phyloP scores from a whole-genome alignment of 2,888 invertebrate genomes.

The Prosapia bicincta region DNA sequence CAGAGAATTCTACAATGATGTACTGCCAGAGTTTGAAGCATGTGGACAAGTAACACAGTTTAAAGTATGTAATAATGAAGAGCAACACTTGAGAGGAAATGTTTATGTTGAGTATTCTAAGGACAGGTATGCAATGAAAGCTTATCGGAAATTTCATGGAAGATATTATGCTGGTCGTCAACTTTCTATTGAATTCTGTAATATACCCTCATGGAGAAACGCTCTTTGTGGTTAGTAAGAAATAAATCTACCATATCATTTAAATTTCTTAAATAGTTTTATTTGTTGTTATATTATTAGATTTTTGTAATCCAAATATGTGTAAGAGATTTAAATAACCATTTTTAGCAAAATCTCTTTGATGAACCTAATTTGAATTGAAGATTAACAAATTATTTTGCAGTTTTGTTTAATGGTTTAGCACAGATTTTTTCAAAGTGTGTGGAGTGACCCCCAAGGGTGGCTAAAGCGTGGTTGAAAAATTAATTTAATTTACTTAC shows the following conservation, averaged over 20 bases:
- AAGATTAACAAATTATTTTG: neutral
- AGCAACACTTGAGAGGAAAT: slow-evolving; percentile 85
- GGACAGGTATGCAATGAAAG: slow-evolving; percentile 64
- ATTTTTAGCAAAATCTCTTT: too few relatives aligned
- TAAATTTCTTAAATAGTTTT: slow-evolving; percentile 5
- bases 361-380: neutral
- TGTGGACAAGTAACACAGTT: slow-evolving; percentile 64
- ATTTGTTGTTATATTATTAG: neutral
- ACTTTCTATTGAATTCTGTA: slow-evolving; percentile 76
- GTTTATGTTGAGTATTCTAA: slow-evolving; percentile 77
- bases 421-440: too few relatives aligned
- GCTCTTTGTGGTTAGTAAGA: slow-evolving; percentile 79
- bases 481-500: too few relatives aligned
- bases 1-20: slow-evolving; percentile 61
- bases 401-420: too few relatives aligned
- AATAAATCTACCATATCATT: slow-evolving; percentile 8
- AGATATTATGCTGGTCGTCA: slow-evolving; percentile 86
- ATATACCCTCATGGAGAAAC: slow-evolving; percentile 73
- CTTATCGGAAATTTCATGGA: slow-evolving; percentile 72
- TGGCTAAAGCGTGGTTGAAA: too few relatives aligned
- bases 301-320: neutral
- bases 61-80: slow-evolving; percentile 80
- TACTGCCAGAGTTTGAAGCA: slow-evolving; percentile 75
- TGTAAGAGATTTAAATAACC: too few relatives aligned
- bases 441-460: neutral